Evolutionary conservation across 2,888 invertebrate species (phyloP).

Genomic region (Ellobium chinense): DNA sequence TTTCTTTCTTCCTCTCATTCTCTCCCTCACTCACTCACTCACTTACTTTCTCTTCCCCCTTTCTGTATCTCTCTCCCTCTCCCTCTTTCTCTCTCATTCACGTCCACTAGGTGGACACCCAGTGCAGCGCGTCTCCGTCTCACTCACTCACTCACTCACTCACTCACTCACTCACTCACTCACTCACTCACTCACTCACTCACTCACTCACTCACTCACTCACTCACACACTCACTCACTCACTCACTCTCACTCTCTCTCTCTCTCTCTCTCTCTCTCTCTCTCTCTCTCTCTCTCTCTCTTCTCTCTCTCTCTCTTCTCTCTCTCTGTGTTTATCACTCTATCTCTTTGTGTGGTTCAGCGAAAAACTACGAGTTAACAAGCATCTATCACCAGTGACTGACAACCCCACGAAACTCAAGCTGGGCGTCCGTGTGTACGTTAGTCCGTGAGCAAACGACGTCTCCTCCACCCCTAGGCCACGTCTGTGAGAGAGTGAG

Average conservation of each 20-base stretch:
- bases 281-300: slow-evolving; percentile 39
- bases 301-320: slow-evolving; percentile 24
- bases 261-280: slow-evolving; percentile 37
- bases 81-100: neutral
- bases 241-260: slow-evolving; percentile 14
- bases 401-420: too few species aligned
- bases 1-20: too few species aligned
- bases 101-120: too few species aligned
- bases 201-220: neutral
- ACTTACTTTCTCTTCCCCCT: neutral
- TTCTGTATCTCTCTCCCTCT: neutral
- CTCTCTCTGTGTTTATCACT: slow-evolving; percentile 9
- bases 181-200: neutral
- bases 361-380: too few species aligned
- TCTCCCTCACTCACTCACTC: neutral
- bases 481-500: too few species aligned
- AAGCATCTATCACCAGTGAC: too few species aligned
- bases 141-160: slow-evolving; percentile 1
- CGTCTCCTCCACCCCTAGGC: too few species aligned
- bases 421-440: too few species aligned
- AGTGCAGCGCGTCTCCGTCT: slow-evolving; percentile 14
- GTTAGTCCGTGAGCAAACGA: too few species aligned
- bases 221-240: slow-evolving; percentile 1
- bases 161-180: neutral
- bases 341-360: too few species aligned